Conservation (phyloP, 37 sponge, comb jelly and placozoan species). For the Theonella swinhoei region DNA sequence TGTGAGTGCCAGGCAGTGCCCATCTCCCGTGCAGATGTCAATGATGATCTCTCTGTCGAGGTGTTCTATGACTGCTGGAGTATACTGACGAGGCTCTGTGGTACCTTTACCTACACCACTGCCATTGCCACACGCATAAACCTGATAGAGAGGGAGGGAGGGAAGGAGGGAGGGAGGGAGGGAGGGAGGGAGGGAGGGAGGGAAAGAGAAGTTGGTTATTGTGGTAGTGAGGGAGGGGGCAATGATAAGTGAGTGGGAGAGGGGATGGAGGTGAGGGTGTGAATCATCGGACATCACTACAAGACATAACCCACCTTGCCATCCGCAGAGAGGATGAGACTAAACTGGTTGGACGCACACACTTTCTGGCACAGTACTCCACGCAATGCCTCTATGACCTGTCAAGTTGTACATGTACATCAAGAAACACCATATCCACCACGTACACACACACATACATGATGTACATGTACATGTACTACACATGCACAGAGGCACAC, state of each 20-base stretch:
- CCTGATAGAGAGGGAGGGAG: slow-evolving; percentile 33
- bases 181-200: not conserved
- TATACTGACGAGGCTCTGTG: slow-evolving; percentile 51
- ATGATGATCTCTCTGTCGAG: slow-evolving; percentile 69
- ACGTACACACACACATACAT: not conserved
- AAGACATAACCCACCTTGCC: no score
- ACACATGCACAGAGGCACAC: not conserved
- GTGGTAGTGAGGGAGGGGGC: slow-evolving; percentile 23
- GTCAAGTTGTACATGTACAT: not conserved
- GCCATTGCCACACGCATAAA: slow-evolving; percentile 74
- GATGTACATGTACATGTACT: not conserved
- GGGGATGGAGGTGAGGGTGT: not conserved
- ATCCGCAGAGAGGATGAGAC: slow-evolving; percentile 58
- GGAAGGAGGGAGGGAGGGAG: slow-evolving; percentile 12
- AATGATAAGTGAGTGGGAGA: not conserved
- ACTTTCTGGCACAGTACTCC: slow-evolving; percentile 73
- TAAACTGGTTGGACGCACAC: slow-evolving; percentile 65
- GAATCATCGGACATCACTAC: no score
- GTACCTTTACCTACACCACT: slow-evolving; percentile 68
- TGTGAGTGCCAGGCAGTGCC: slow-evolving; percentile 89
- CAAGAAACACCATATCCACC: not conserved
- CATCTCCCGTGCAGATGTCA: slow-evolving; percentile 83
- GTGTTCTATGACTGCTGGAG: slow-evolving; percentile 69
- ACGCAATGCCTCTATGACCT: slow-evolving; percentile 68
- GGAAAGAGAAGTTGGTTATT: slow-evolving; percentile 1